Base-by-base conservation (phyloP, 1,140 invertebrate species). In the Nomia melanderi region DNA sequence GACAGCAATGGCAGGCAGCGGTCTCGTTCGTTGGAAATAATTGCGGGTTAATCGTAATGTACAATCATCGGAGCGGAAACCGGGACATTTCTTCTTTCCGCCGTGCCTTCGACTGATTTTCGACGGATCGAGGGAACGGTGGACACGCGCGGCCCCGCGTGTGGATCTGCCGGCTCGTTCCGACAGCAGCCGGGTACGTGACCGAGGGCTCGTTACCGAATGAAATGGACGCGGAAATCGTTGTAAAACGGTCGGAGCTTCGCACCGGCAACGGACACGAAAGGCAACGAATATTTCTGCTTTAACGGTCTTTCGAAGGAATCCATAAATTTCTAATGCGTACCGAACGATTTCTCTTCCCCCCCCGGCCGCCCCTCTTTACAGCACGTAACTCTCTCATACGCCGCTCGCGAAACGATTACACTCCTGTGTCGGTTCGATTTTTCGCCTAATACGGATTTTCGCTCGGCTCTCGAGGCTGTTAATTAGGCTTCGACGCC, bases 31-130 rank as follows among this genome's bases (percentile, higher is more conserved):
- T 39, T 39, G 36, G 8, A 39, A 1, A 39, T 39, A 39, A 39
- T n/a, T n/a, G n/a, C n/a, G n/a, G n/a, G n/a, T n/a, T n/a, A 81
- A 77, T 81, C 27, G 14, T n/a, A 29, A 9, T 36, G 17, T 71
- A 65, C 25, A 44, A 3, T 72, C 25, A 27, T 56, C 31, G 64
- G 60, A 73, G 77, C 47, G 69, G 77, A 82, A 84, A 84, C 47
- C 64, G 31, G 77, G 64, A 44, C 11, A 14, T 44, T 14, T 17
- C 14, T 17, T 14, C 2, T 11, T 44, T 44, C 12, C 2, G 12
- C 39, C 63, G 70, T 72, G 80, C 80, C 64, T 79, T 74, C 27
- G 36, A 27, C 31, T 20, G 56, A 69, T 47, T 82, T 39, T 64
- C 23, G 36, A 70, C 56, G 31, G 27, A 5, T 17, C 27, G 50